Base-by-base conservation (phyloP, 1,140 invertebrate genomes). In the Drosophila watanabei region DNA sequence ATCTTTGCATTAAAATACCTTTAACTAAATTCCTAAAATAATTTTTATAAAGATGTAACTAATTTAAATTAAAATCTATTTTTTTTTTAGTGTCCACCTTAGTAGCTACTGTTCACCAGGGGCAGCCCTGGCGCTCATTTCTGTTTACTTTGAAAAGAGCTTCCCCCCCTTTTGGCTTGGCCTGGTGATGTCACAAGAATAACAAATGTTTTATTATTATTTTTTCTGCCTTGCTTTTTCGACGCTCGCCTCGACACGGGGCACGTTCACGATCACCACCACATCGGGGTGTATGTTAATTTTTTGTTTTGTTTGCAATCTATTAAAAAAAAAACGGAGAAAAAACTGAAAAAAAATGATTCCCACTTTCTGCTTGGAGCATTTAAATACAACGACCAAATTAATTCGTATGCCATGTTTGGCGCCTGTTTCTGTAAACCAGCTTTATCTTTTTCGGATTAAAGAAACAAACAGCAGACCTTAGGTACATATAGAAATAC, bases 381-480 rank as follows among this genome's bases (percentile, higher is more conserved):
- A 88, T 86, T 82, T 82, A 81, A 88, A 85, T 89, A 81, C 68
- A 78, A 70, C 52, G 13, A 62, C 69, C 68, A 79, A 84, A 89
- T 89, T 89, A 89, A 85, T 88, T 88, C 62, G 69, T 82, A 86
- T 75, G 82, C 82, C 82, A 79, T 85, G 82, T 85, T 85, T 82
- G 82, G 82, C 75, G 79, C 75, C 79, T 82, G 82, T 73, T 80
- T 75, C 37, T 78, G 73, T 82, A 86, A 86, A 85, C 82, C 75
- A 78, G 82, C 82, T 85, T 79, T 86, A 32, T 69, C 41, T 71
- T 71, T 56, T 70, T 49, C 5, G 69, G 73, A 65, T 81, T 86
- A 85, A 70, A 70, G 78, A 86, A 86, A 78, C 79, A 85, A 85
- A 86, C 79, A 85, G 57, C 72, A 24, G 28, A 49, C 52, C 10